Evolutionary conservation across 2,888 invertebrate species (phyloP).

Genomic region (Trissolcus japonicus): DNA sequence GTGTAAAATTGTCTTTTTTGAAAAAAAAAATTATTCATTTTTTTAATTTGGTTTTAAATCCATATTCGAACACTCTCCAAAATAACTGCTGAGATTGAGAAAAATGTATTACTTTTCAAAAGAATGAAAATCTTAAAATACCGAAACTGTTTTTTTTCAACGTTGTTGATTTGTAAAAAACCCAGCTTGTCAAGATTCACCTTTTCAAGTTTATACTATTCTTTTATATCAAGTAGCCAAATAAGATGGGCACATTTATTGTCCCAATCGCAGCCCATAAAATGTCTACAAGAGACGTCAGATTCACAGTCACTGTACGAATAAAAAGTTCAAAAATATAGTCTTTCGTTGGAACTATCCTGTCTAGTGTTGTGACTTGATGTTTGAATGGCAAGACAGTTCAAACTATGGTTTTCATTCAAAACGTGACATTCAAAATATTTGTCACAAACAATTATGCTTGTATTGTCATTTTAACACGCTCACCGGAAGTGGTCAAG

Average conservation of each 20-base stretch:
- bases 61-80: too few relatives aligned
- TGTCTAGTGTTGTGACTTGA: constrained; percentile 57
- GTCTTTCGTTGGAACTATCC: constrained; percentile 37
- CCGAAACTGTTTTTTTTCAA: neutral
- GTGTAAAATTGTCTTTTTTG: too few relatives aligned
- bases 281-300: constrained; percentile 47
- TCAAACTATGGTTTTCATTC: constrained; percentile 46
- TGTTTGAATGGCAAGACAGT: constrained; percentile 66
- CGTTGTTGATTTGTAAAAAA: neutral
- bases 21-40: too few relatives aligned
- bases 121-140: neutral
- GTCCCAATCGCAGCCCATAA: constrained; percentile 34
- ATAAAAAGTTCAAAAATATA: constrained; percentile 34
- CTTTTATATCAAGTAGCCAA: constrained; percentile 30
- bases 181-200: neutral
- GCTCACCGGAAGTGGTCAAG: constrained; percentile 35
- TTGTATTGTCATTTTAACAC: constrained; percentile 11
- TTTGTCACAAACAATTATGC: constrained; percentile 48
- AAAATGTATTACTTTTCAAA: too few relatives aligned
- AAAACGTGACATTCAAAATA: constrained; percentile 54
- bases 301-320: constrained; percentile 18
- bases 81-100: too few relatives aligned
- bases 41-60: too few relatives aligned
- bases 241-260: constrained; percentile 43
- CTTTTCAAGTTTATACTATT: neutral